These are phyloP conservation scores for Agriotes lineatus DNA, from an alignment of 2,888 invertebrate species.

Conservation along the genomic window DNA sequence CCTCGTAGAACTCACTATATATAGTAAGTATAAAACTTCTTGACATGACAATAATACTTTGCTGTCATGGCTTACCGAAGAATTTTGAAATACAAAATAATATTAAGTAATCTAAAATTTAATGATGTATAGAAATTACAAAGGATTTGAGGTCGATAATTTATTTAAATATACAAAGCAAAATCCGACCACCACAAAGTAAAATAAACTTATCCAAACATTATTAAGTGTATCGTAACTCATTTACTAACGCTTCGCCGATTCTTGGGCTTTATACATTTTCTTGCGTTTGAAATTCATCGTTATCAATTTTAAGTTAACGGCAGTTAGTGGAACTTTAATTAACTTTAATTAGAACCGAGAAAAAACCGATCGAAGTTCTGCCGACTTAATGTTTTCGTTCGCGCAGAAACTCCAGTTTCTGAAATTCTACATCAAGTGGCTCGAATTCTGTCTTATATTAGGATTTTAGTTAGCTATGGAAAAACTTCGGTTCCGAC, in stretches of 20 bases:
- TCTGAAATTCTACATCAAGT: slow-evolving; percentile 16
- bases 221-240: slow-evolving; percentile 20
- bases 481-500: background rate
- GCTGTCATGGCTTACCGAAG: no score
- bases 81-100: no score
- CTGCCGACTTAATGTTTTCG: slow-evolving; percentile 22
- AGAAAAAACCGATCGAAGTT: slow-evolving; percentile 29
- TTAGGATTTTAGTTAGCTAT: background rate
- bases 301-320: slow-evolving; percentile 34
- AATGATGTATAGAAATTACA: no score
- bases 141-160: no score
- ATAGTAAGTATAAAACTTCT: no score
- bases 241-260: slow-evolving; percentile 20
- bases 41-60: no score
- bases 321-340: slow-evolving; percentile 32
- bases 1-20: no score
- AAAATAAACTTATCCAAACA: background rate
- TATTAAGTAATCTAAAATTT: no score
- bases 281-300: slow-evolving; percentile 16
- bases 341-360: slow-evolving; percentile 30
- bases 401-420: slow-evolving; percentile 1
- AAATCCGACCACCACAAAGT: no score
- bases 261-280: slow-evolving; percentile 20
- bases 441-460: background rate
- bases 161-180: no score